Evolutionary conservation across 2,113 vertebrate species (phyloP), one percentile per base, ranked within the genome.

Genomic region (Pachyramphus minor): DNA sequence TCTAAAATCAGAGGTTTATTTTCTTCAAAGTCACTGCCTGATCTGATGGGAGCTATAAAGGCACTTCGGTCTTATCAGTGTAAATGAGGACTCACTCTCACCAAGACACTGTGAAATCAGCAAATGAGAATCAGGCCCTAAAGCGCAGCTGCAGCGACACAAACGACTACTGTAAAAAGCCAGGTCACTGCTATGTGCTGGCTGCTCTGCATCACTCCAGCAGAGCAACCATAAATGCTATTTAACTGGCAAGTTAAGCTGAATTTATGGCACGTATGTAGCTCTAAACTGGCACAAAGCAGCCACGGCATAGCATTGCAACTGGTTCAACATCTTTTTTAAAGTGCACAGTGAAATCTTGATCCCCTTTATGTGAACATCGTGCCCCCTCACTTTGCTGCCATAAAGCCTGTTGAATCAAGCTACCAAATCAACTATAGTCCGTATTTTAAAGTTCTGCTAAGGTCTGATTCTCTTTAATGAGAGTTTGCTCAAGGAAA

Each of bases 31-130:
- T 92, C 79, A 28, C 62, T 91, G 86, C 59, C 79, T 89, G 84
- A 93, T 95, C 93, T 95, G 94, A 95, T 92, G 87, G 80, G 76
- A 93, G 84, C 73, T 87, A 44, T 95, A 96, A 96, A 95, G 73
- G 92, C 84, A 59, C 44, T 95, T 91, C 64, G 90, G 12, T 84
- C 83, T 95, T 95, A 96, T 88, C 95, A 95, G 78, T 56, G 77
- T 75, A 95, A 97, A 93, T 58, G 85, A 93, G 74, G 91, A 92
- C 69, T 90, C 58, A 15, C 82, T 94, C 88, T 94, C 52, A 2
- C 81, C 73, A 68, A 58, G 86, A 49, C 77, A 10, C 14, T 84
- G 91, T 93, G 91, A 93, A 79, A 96, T 91, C 93, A 86, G 84
- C 58, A 83, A 83, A 81, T 19, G 82, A 81, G 80, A 88, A 92